These are phyloP conservation scores for Phenganax marumi DNA, from an alignment of 92 coral and sea anemone species.

Conservation along the genomic window DNA sequence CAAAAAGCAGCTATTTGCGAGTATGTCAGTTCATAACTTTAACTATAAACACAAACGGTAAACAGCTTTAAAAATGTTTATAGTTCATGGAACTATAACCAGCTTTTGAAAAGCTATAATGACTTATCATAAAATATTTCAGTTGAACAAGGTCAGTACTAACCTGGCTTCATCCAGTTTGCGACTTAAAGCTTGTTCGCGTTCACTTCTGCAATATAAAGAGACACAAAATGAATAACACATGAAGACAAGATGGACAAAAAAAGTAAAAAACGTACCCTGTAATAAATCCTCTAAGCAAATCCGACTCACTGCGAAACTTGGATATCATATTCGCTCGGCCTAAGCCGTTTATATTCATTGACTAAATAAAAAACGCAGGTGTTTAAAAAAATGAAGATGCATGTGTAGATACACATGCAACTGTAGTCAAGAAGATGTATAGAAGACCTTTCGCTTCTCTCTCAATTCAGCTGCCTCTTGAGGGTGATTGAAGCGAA, in stretches of 20 bases:
- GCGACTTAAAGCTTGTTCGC: slow-evolving; percentile 61
- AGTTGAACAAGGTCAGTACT: neutral
- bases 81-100: no score
- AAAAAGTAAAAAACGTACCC: slow-evolving; percentile 23
- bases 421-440: neutral
- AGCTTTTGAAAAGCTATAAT: no score
- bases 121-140: no score
- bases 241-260: neutral
- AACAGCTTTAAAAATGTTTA: no score
- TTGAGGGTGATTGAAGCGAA: slow-evolving; percentile 89
- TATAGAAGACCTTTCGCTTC: slow-evolving; percentile 74
- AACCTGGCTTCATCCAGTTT: slow-evolving; percentile 93
- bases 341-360: slow-evolving; percentile 28
- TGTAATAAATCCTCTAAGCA: slow-evolving; percentile 36
- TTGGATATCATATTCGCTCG: slow-evolving; percentile 38
- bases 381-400: neutral
- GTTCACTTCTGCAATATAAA: slow-evolving; percentile 19
- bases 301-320: slow-evolving; percentile 42
- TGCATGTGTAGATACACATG: neutral
- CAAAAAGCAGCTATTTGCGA: no score
- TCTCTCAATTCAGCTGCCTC: slow-evolving; percentile 96
- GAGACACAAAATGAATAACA: neutral
- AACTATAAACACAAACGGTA: no score
- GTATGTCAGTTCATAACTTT: no score
- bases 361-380: neutral